phyloP scores from a whole-genome alignment of 2,888 invertebrate genomes.

The Trissonchulus sp. region DNA sequence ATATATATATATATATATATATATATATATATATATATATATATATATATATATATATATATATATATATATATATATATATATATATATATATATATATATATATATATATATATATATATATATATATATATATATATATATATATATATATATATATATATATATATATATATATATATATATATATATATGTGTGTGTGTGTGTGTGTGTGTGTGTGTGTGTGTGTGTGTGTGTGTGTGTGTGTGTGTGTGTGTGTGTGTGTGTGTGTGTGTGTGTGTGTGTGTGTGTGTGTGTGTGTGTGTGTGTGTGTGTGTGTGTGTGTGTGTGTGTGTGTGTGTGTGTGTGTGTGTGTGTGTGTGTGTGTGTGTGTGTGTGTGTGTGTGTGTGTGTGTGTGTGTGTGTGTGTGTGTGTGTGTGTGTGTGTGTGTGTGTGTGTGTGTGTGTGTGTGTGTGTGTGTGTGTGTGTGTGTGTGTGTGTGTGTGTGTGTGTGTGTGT shows the following conservation, averaged over 20 bases:
- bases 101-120: no score
- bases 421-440: constrained; percentile 8
- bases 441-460: constrained; percentile 8
- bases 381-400: constrained; percentile 8
- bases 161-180: no score
- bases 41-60: no score
- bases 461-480: constrained; percentile 8
- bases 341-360: constrained; percentile 8
- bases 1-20: no score
- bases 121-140: no score
- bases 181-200: constrained; percentile 1
- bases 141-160: no score
- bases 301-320: constrained; percentile 1
- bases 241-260: constrained; percentile 8
- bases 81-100: no score
- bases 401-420: constrained; percentile 8
- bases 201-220: constrained; percentile 8
- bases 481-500: constrained; percentile 3
- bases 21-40: no score
- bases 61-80: no score
- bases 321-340: constrained; percentile 8
- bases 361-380: constrained; percentile 8
- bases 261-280: constrained; percentile 8
- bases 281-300: background rate
- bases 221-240: constrained; percentile 8